A percentile compares a stretch with the other conserved stretches of the same genome.
phyloP scores from a whole-genome alignment of 2,797 vertebrate species.

The Lepus townsendii region DNA sequence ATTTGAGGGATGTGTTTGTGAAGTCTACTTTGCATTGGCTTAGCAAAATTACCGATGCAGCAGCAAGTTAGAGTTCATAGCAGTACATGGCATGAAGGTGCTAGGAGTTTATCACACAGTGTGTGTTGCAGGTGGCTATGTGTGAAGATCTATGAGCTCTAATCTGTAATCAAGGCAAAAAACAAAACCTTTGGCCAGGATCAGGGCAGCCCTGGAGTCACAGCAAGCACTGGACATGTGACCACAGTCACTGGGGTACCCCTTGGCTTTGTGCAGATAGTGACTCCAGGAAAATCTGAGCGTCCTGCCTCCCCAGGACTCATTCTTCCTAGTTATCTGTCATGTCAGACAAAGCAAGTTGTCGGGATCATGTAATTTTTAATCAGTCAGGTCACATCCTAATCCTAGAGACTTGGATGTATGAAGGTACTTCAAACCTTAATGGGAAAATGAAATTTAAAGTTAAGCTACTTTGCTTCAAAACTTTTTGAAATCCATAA shows the following conservation, averaged over 20 bases:
- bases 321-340: not conserved
- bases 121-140: too few species aligned
- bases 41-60: not conserved
- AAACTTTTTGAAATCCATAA: too few species aligned
- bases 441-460: too few species aligned
- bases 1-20: not conserved
- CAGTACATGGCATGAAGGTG: not conserved
- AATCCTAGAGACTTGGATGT: not conserved
- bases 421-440: too few species aligned
- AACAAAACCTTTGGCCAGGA: not conserved
- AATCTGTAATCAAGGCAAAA: not conserved
- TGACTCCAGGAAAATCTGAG: accelerated
- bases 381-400: not conserved
- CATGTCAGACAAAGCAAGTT: not conserved
- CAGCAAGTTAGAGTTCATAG: not conserved
- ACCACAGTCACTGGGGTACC: not conserved
- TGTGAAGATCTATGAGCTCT: not conserved
- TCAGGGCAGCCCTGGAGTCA: not conserved
- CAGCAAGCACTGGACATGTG: accelerated
- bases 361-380: not conserved
- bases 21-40: not conserved
- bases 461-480: too few species aligned
- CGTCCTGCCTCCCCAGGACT: not conserved
- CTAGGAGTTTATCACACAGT: not conserved
- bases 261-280: too few species aligned